A percentile compares a stretch with the other conserved stretches of the same genome.
Conservation (phyloP, 2,113 vertebrate genomes). For the Corydoras sp. region DNA sequence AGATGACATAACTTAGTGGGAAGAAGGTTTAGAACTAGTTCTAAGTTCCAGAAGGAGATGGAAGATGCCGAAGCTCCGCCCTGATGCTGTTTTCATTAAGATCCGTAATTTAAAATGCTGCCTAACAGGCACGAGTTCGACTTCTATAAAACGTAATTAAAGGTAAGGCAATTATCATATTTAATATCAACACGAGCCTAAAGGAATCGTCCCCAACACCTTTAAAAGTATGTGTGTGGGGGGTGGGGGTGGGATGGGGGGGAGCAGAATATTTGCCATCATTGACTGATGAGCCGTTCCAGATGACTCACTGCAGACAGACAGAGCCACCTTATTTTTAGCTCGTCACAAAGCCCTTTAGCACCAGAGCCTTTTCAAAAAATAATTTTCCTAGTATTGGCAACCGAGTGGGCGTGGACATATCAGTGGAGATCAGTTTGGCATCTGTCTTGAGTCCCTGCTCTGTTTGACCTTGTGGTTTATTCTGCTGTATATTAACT, state of each 20-base stretch:
- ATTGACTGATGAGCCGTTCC: conserved; percentile 15
- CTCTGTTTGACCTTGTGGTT: no score
- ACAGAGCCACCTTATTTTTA: conserved; percentile 20
- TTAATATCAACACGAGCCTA: neutral
- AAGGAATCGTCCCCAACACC: conserved; percentile 4
- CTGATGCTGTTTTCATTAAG: neutral
- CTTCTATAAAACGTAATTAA: neutral
- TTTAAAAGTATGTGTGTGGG: neutral
- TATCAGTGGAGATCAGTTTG: no score
- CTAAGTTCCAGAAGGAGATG: no score
- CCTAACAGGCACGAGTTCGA: neutral
- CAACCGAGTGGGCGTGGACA: no score
- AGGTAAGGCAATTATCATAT: neutral
- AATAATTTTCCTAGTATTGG: no score
- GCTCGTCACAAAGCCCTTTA: conserved; percentile 23
- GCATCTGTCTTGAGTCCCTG: no score
- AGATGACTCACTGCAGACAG: conserved; percentile 29
- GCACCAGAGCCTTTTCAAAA: conserved; percentile 10
- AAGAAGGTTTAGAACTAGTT: no score
- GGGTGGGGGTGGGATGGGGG: neutral
- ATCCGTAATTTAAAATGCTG: neutral
- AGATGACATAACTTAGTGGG: no score
- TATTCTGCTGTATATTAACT: no score
- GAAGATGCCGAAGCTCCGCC: no score
- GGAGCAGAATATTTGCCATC: neutral